phyloP scores from a whole-genome alignment of 2,797 vertebrate species.

The Tapirus indicus region DNA sequence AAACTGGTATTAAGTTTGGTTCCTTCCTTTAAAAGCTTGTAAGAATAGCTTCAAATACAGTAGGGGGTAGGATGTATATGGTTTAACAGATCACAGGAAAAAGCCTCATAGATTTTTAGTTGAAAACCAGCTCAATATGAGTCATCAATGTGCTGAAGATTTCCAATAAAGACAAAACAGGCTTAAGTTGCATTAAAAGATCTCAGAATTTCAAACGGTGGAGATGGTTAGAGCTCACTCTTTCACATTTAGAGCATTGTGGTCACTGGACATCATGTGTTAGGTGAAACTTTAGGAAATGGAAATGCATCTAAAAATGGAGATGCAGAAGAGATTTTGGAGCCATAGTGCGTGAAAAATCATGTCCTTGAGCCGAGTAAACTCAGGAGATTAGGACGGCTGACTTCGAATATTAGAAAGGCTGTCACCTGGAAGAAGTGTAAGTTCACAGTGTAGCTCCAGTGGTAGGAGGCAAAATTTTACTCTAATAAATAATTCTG shows the following conservation, averaged over 20 bases:
- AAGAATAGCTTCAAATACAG: background rate
- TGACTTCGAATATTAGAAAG: background rate
- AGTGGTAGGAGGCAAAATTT: background rate
- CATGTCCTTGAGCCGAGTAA: background rate
- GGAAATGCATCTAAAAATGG: background rate
- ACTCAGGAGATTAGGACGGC: background rate
- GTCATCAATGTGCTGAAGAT: background rate
- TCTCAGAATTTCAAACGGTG: background rate
- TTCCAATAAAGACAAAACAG: slow-evolving; percentile 28
- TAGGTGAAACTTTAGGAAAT: background rate
- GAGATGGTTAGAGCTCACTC: background rate
- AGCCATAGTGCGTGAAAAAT: background rate
- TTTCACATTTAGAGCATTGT: background rate
- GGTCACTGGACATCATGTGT: background rate
- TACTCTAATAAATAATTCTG: slow-evolving; percentile 24
- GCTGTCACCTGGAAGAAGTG: background rate
- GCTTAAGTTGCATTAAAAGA: background rate
- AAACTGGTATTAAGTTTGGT: background rate
- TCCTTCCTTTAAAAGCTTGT: background rate
- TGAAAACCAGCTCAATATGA: background rate
- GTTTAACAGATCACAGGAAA: background rate
- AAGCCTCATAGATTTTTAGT: background rate
- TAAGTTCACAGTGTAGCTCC: background rate
- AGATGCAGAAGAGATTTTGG: background rate
- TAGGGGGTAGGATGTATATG: background rate